Evolutionary conservation across 1,140 invertebrate genomes (phyloP).

Genomic region (Brachionus calyciflorus): DNA sequence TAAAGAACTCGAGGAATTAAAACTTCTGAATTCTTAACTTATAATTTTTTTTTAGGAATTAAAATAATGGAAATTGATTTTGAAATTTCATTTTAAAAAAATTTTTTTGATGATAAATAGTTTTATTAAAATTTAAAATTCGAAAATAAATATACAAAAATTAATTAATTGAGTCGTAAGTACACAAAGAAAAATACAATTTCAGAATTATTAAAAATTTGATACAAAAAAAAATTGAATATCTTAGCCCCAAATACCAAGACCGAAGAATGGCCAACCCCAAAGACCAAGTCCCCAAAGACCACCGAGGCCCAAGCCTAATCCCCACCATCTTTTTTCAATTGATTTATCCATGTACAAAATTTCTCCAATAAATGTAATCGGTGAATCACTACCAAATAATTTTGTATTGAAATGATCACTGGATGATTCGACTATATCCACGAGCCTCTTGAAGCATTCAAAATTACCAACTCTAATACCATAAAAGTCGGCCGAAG

Average conservation of each 20-base stretch:
- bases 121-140: no score
- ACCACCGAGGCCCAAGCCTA: neutral
- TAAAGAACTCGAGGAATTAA: no score
- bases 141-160: no score
- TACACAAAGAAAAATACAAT: no score
- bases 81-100: no score
- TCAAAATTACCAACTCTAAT: slow-evolving; percentile 1
- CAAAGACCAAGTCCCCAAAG: neutral
- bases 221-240: neutral
- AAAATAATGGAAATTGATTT: no score
- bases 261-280: no score
- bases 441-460: neutral
- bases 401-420: neutral
- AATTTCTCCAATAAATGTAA: slow-evolving; percentile 2
- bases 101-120: no score
- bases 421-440: neutral
- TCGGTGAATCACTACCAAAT: neutral
- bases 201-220: no score
- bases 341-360: slow-evolving; percentile 27
- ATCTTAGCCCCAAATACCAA: neutral
- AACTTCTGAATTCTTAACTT: no score
- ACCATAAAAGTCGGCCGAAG: neutral
- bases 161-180: no score
- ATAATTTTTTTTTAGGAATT: no score
- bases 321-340: neutral